These are phyloP conservation scores for Chaitophorus viminalis DNA, from an alignment of 2,888 invertebrate genomes.

Conservation along the genomic window DNA sequence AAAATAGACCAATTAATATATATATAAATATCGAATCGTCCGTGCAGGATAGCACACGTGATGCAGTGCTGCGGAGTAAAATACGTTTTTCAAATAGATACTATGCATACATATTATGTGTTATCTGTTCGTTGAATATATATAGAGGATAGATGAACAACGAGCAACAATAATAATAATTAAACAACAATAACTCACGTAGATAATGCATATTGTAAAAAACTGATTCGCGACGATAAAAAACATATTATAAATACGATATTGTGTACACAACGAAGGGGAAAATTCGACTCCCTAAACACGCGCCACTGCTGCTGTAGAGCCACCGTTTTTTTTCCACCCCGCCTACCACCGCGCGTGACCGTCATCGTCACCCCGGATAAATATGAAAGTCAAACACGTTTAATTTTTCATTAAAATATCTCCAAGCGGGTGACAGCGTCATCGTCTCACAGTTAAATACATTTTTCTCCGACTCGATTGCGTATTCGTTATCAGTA, in stretches of 20 bases:
- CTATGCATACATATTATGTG: background rate
- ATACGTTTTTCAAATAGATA: background rate
- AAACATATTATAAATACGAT: background rate
- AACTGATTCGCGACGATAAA: background rate
- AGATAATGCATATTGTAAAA: background rate
- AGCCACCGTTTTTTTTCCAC: background rate
- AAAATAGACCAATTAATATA: too few species aligned
- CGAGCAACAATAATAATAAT: background rate
- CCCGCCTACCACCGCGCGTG: background rate
- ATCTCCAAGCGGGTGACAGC: conserved; percentile 22
- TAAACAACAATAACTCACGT: background rate
- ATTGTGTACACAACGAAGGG: conserved; percentile 15
- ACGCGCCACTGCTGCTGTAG: conserved; percentile 4
- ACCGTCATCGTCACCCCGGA: background rate
- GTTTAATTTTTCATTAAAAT: conserved; percentile 51
- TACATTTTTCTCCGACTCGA: conserved; percentile 24
- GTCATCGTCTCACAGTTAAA: background rate
- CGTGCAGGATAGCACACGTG: too few species aligned
- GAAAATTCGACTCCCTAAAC: conserved; percentile 31
- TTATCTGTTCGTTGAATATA: background rate
- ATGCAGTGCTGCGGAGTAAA: too few species aligned
- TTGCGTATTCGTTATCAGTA: too few species aligned
- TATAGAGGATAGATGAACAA: background rate
- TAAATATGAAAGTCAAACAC: conserved; percentile 48
- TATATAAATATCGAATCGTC: too few species aligned